Conservation (phyloP, 2,888 invertebrate species). For the Mesorhabditis sp. region DNA sequence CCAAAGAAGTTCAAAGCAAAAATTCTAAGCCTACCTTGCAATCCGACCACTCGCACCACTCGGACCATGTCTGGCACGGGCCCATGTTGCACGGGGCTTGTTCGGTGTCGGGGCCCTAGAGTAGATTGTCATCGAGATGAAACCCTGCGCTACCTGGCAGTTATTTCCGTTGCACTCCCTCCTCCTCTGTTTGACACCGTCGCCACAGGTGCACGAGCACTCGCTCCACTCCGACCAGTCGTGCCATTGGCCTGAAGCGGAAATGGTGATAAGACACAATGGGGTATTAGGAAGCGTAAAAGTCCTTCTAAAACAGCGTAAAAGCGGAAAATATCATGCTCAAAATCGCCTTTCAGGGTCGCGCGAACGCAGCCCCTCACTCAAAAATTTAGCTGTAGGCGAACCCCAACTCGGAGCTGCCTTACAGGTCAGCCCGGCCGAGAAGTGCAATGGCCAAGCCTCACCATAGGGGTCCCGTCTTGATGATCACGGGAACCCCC, state of each 20-base stretch:
- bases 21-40: constrained; percentile 19
- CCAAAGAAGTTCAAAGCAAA: background rate
- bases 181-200: constrained; percentile 39
- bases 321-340: background rate
- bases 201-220: constrained; percentile 47
- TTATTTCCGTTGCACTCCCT: constrained; percentile 40
- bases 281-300: background rate
- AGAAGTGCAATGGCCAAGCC: too few species aligned
- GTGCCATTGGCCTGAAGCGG: constrained; percentile 28
- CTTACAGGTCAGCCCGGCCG: too few species aligned
- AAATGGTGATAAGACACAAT: background rate
- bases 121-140: background rate
- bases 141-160: constrained; percentile 28
- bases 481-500: too few species aligned
- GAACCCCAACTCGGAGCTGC: too few species aligned
- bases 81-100: constrained; percentile 40
- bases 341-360: too few species aligned
- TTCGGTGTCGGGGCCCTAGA: constrained; percentile 36
- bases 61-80: constrained; percentile 48
- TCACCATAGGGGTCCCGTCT: too few species aligned
- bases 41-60: constrained; percentile 51
- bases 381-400: too few species aligned
- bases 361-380: too few species aligned
- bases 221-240: constrained; percentile 49
- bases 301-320: background rate